Evolutionary conservation across 23 tunicate species (phyloP).

Genomic region (Oikopleura dioica): DNA sequence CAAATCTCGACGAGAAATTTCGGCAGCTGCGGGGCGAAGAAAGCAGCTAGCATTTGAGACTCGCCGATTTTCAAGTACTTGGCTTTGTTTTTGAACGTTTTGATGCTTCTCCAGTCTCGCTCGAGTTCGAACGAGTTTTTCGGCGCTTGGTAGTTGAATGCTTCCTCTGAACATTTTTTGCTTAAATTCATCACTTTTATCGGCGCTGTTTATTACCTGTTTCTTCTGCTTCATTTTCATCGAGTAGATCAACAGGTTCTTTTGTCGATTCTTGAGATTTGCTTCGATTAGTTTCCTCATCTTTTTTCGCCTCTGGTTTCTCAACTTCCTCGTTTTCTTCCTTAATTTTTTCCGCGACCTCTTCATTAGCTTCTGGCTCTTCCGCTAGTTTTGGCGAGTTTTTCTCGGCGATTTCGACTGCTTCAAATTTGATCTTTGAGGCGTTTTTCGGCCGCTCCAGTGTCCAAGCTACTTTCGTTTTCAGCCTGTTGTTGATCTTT

Average conservation of each 20-base stretch:
- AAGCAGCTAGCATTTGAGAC: background rate
- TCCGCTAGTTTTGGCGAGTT: background rate
- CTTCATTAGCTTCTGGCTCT: background rate
- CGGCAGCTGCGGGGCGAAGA: constrained; percentile 12
- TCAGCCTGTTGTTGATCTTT: background rate
- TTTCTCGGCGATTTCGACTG: background rate
- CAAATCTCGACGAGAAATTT: constrained; percentile 2
- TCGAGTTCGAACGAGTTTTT: background rate
- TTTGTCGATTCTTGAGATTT: too few species aligned
- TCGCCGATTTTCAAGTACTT: background rate
- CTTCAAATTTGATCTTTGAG: background rate
- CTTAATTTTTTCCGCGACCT: background rate
- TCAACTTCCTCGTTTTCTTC: background rate
- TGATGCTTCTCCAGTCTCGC: background rate
- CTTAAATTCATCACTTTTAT: too few species aligned
- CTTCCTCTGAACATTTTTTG: too few species aligned
- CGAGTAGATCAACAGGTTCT: too few species aligned
- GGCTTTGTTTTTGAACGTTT: background rate
- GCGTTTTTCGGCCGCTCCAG: background rate
- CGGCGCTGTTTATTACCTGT: too few species aligned
- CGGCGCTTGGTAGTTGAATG: background rate
- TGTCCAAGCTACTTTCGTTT: background rate
- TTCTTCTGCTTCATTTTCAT: too few species aligned
- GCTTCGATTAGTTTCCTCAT: too few species aligned
- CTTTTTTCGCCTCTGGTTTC: too few species aligned